Evolutionary conservation across 1,140 invertebrate species (phyloP), one percentile per base, ranked within the genome.

Genomic region (Drosophila kurseongensis): DNA sequence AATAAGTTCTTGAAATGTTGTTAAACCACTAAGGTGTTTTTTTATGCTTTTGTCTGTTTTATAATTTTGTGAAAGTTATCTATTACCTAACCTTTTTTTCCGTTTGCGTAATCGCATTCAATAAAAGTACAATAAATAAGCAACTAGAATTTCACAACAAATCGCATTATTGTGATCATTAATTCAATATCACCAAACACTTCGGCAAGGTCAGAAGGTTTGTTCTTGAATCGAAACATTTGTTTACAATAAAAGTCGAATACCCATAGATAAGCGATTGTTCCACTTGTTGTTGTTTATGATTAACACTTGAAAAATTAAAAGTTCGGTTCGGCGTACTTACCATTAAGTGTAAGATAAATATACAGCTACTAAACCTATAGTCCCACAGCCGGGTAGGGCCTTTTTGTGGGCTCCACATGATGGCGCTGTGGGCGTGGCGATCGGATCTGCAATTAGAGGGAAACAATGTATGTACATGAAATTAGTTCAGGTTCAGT

Each of bases 331-430:
- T 50, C 1, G 1, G 8, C n/a, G 14, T 51, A 51, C 91, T 92
- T 58, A 92, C 91, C 91, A 88, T 91, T 90, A 91, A 89, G 67
- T 90, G 80, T 91, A 92, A 80, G 57, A 92, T 92, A 91, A 92
- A 83, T 92, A 92, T 82, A 92, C 77, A 76, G 88, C 89, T 90
- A 83, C 79, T 82, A 81, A 92, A 54, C 50, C 89, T 92, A 86
- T 90, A 89, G 90, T 92, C 91, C 91, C 91, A 92, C 91, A 92
- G 82, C 56, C 91, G 80, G 84, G 91, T 92, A 80, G 91, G 91
- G 84, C 91, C 91, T 91, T 92, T 92, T 71, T 92, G 91, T 75
- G 91, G 91, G 86, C 91, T 92, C 91, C 91, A 92, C 91, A 92
- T 92, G 59, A 67, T 91, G 84, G 77, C 74, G 84, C 75, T 82